These are phyloP conservation scores for Ectropis grisescens DNA, from an alignment of 1,140 invertebrate species.

Conservation along the genomic window DNA sequence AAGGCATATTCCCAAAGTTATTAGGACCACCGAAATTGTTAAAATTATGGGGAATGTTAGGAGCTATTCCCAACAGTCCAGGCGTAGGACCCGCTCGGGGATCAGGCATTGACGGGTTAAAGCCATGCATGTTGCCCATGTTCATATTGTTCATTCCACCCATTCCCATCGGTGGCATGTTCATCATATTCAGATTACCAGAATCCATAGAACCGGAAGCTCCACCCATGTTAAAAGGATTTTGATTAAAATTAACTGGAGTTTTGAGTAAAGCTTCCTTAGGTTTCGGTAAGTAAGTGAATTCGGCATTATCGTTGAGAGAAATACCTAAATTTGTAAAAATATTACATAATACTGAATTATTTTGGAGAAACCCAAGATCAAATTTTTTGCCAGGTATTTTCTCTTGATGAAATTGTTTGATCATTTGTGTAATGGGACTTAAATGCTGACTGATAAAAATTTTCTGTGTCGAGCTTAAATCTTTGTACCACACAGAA, in stretches of 20 bases:
- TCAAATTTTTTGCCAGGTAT: constrained; percentile 68
- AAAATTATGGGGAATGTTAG: constrained; percentile 62
- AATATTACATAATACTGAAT: constrained; percentile 68
- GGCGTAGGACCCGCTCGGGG: constrained; percentile 51
- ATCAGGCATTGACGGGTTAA: constrained; percentile 44
- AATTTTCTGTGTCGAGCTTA: constrained; percentile 77
- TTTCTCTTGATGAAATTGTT: constrained; percentile 70
- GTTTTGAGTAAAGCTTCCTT: constrained; percentile 61
- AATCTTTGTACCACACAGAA: constrained; percentile 76
- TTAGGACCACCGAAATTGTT: constrained; percentile 53
- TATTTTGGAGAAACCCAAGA: constrained; percentile 62
- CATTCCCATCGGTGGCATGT: constrained; percentile 60
- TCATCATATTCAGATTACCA: constrained; percentile 48
- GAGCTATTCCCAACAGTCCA: constrained; percentile 59
- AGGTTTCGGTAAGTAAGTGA: constrained; percentile 65
- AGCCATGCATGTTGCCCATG: constrained; percentile 44
- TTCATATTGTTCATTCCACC: constrained; percentile 56
- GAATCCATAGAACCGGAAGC: constrained; percentile 33
- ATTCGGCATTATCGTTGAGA: constrained; percentile 69
- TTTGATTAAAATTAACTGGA: constrained; percentile 57
- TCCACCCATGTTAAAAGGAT: constrained; percentile 41
- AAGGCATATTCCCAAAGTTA: constrained; percentile 54
- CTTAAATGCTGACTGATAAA: constrained; percentile 76
- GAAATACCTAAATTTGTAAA: constrained; percentile 70
- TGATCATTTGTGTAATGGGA: constrained; percentile 72